These are phyloP conservation scores for Siderastrea siderea DNA, from an alignment of 92 coral and sea anemone species.

Conservation along the genomic window DNA sequence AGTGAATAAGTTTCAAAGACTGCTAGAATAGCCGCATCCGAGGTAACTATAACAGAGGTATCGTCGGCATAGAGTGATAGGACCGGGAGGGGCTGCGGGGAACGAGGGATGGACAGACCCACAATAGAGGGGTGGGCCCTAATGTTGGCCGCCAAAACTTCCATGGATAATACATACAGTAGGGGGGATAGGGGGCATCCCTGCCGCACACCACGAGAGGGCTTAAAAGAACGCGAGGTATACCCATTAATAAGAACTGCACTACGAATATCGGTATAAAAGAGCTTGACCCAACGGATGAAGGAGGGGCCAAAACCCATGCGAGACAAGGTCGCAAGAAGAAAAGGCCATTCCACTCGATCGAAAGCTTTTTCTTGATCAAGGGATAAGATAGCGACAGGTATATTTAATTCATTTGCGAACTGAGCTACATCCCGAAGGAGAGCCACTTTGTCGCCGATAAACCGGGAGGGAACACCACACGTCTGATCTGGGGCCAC, in stretches of 20 bases:
- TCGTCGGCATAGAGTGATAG: constrained; percentile 25
- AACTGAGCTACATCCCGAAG: constrained; percentile 22
- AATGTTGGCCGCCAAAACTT: constrained; percentile 37
- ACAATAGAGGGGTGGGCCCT: background rate
- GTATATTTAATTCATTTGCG: background rate
- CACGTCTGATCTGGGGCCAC: constrained; percentile 23
- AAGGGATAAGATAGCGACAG: constrained; percentile 46
- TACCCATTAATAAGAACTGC: constrained; percentile 26
- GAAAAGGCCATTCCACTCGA: constrained; percentile 56
- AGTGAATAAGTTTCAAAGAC: background rate
- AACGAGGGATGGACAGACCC: background rate
- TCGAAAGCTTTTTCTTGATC: constrained; percentile 78
- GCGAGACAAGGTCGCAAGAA: background rate
- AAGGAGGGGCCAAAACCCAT: constrained; percentile 76
- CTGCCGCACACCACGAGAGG: constrained; percentile 29
- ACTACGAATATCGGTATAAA: constrained; percentile 32
- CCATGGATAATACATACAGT: constrained; percentile 37
- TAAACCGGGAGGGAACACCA: constrained; percentile 51
- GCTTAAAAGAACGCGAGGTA: background rate
- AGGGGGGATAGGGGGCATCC: constrained; percentile 71
- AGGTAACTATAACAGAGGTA: background rate
- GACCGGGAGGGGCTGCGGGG: background rate
- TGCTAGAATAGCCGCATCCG: background rate
- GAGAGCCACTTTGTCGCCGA: constrained; percentile 47
- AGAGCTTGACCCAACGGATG: constrained; percentile 38